Percentiles rank a stretch among this genome's conserved stretches.
Evolutionary conservation across 2,113 vertebrate species (phyloP).

Genomic region (Zosterops lateralis): DNA sequence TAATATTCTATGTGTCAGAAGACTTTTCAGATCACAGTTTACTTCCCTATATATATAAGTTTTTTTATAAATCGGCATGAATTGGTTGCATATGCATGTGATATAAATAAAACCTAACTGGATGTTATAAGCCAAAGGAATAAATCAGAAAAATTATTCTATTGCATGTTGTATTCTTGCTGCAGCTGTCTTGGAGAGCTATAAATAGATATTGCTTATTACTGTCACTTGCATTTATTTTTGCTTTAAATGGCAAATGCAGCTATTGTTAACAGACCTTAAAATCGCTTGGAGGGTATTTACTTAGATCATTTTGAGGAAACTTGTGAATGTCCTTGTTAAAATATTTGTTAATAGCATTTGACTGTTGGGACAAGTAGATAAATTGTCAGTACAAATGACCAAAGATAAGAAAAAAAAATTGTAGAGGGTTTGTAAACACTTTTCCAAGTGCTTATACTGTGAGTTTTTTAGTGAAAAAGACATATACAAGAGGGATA

Average conservation of each 20-base stretch:
- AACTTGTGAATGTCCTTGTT: not conserved
- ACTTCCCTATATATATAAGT: not conserved
- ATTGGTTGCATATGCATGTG: not conserved
- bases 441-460: not conserved
- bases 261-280: not conserved
- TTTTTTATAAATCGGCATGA: not conserved
- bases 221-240: not conserved
- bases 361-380: not conserved
- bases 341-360: not conserved
- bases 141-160: not conserved
- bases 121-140: not conserved
- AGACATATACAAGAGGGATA: not conserved
- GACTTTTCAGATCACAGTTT: not conserved
- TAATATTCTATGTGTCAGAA: not conserved
- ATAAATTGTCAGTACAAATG: not conserved
- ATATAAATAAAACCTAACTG: constrained; percentile 27
- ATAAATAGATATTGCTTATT: not conserved
- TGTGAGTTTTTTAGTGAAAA: not conserved
- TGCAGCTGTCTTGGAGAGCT: not conserved
- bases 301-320: not conserved
- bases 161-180: not conserved
- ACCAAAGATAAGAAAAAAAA: not conserved
- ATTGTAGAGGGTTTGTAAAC: not conserved
- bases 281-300: not conserved
- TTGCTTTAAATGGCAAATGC: constrained; percentile 1